Percentiles rank a stretch among this genome's conserved stretches.
phyloP scores from a whole-genome alignment of 2,113 vertebrate species.

The Pterophyllum scalare region DNA sequence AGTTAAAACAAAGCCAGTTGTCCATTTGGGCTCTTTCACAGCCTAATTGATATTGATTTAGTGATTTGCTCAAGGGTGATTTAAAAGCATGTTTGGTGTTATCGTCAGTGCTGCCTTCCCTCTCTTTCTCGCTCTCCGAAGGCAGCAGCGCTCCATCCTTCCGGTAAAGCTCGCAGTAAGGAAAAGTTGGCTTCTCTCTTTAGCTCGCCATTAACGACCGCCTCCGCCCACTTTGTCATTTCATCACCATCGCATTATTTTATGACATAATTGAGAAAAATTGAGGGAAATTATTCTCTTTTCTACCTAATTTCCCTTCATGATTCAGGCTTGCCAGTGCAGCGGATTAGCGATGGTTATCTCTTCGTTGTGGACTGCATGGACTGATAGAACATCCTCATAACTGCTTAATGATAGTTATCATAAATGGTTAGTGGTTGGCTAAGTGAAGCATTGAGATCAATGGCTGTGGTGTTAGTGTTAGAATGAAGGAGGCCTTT shows the following conservation, averaged over 20 bases:
- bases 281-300: conserved; percentile 46
- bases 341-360: conserved; percentile 42
- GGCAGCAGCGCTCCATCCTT: conserved; percentile 4
- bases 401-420: conserved; percentile 69
- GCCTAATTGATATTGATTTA: conserved; percentile 83
- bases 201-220: conserved; percentile 5
- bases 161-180: background rate
- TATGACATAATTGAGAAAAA: conserved; percentile 54
- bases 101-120: conserved; percentile 55
- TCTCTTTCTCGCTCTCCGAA: conserved; percentile 19
- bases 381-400: conserved; percentile 28
- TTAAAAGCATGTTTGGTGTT: conserved; percentile 75
- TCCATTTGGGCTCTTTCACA: conserved; percentile 73
- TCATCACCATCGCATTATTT: conserved; percentile 42
- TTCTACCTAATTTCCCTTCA: conserved; percentile 56
- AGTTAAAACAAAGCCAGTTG: conserved; percentile 82
- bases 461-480: conserved; percentile 59
- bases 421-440: conserved; percentile 64
- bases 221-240: conserved; percentile 24
- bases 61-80: conserved; percentile 72
- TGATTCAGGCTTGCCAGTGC: conserved; percentile 19
- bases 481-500: conserved; percentile 64
- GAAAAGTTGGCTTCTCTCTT: conserved; percentile 26
- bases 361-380: conserved; percentile 29
- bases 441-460: conserved; percentile 69